Conservation (phyloP, 1,140 invertebrate genomes). For the Heterodera schachtii region DNA sequence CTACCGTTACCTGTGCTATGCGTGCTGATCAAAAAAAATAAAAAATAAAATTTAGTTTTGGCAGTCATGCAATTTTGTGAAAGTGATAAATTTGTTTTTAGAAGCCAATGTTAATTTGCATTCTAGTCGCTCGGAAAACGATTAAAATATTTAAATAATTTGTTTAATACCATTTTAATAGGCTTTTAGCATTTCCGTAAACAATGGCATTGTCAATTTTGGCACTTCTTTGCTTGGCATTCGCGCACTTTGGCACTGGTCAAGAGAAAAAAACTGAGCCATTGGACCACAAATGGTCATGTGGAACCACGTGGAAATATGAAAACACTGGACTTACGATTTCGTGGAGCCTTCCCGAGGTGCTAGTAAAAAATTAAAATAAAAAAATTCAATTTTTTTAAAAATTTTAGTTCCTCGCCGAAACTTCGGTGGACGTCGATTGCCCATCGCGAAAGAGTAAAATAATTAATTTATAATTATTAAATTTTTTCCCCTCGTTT, state of each 20-base stretch:
- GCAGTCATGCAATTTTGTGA: no score
- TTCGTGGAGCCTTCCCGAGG: background rate
- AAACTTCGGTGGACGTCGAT: background rate
- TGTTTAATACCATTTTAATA: no score
- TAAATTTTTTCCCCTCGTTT: no score
- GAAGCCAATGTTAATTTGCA: no score
- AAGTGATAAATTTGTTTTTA: no score
- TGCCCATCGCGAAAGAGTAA: background rate
- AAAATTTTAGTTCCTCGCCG: background rate
- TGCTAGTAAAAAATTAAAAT: background rate
- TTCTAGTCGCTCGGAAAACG: no score
- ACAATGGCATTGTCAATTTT: background rate
- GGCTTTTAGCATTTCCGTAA: background rate
- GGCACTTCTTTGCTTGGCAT: background rate
- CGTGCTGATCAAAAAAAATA: background rate
- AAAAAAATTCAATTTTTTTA: constrained; percentile 47
- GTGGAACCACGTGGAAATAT: background rate
- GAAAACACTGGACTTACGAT: background rate
- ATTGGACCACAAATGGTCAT: background rate
- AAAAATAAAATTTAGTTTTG: no score
- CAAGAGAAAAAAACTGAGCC: background rate
- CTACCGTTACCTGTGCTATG: background rate
- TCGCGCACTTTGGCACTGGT: background rate
- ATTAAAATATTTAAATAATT: no score
- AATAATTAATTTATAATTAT: no score